Evolutionary conservation across 2,888 invertebrate genomes (phyloP), one percentile per base, ranked within the genome.

Genomic region (Copidosoma aretas): DNA sequence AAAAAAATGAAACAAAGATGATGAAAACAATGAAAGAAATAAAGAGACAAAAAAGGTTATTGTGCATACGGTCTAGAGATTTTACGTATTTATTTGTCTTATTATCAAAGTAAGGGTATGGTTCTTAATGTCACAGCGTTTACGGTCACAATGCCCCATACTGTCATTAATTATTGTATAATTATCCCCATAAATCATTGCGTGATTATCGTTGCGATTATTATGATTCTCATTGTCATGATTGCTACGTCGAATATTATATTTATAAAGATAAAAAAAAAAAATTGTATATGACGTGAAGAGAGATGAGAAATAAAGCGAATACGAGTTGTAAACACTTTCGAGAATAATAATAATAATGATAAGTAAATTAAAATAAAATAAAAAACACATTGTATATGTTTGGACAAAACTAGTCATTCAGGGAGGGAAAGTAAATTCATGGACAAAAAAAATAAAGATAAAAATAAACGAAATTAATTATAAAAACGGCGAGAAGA

Each of bases 321-420:
- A 78, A 72, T 80, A 81, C 80, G 77, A 81, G 81, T 81, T 83
- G 80, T 82, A 81, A 80, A 81, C 82, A 81, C 79, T 81, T 82
- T 82, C 79, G 80, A 82, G 79, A 81, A 67, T 64, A 61, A 46
- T 46, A 46, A 46, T 46, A 46, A 46, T 46, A 46, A 46, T 46
- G 12, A 3, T 46, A 46, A 46, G 3, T 8, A 46, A 8, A 64
- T 67, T 32, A 60, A 51, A 64, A 32, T 32, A 32, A 32, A 32
- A 8, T 32, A 32, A 58, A 67, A 73, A 58, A 72, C 72, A 71
- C 70, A 65, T 63, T 76, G 73, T 76, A 75, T 73, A 76, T 75
- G 75, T 76, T 75, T 72, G 65, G 72, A 67, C 66, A 43, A 63
- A 61, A 74, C 74, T 71, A 75, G 74, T 73, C 72, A 73, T 76